Base-by-base conservation (phyloP, 2,888 invertebrate genomes). In the Ormyrus rosae region DNA sequence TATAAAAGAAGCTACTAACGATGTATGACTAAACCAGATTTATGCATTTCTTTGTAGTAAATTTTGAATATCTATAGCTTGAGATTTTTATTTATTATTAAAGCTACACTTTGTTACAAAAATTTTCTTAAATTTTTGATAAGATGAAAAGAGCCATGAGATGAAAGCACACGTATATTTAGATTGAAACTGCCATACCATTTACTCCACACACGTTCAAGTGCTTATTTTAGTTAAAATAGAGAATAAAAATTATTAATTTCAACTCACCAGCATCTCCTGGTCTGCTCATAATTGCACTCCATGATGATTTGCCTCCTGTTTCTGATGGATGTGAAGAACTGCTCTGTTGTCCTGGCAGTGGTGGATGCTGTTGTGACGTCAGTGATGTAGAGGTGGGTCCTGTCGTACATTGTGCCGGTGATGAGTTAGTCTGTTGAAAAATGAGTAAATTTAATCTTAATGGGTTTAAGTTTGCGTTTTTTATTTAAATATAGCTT, bases 241-340 rank as follows among this genome's bases (percentile, higher is more conserved):
- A 19, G 58, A 68, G n/a, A 77, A 34, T 10, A 64, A 64, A 65
- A 55, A 34, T 34, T 34, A 34, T 4, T 34, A 34, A 34, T 34
- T 34, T 4, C 1, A 72, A 86, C 85, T 67, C 85, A 88, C 88
- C 88, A 86, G 86, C 88, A 83, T 91, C 91, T 88, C 90, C 91
- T 84, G 90, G 89, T 88, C 88, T 88, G 87, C 88, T 90, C 90
- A 90, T 91, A 83, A 91, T 90, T 82, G 91, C 89, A 82, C 91
- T 91, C 91, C 91, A 91, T 90, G 90, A 89, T 84, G 90, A 90
- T 84, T 90, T 90, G 89, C 86, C 89, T 84, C 87, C 88, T 84
- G 84, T 81, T 83, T 90, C 90, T 82, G 88, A 85, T 83, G 88
- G 83, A 86, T 89, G 89, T 81, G 88, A 83, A 81, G 88, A 82